Evolutionary conservation across 2,888 invertebrate genomes (phyloP), one percentile per base, ranked within the genome.

Genomic region (Baccha elongata): DNA sequence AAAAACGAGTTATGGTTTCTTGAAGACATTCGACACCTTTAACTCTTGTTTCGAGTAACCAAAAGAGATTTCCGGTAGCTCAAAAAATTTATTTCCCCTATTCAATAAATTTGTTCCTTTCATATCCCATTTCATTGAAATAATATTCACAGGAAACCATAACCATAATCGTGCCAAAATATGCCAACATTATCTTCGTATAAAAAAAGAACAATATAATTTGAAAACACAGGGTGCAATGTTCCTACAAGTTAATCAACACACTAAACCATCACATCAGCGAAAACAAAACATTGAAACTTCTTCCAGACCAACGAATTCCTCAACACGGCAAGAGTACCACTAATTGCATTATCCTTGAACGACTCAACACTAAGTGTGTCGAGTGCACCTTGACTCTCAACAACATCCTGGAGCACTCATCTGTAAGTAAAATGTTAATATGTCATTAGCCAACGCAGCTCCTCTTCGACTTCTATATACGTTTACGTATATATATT

Each of bases 321-420:
- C 53, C 37, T 60, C 65, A 26, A 4, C 53, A 37, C 32, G 19
- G 8, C 15, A 37, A 75, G 64, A 60, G 29, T 23, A 26, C 71
- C 29, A 78, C 76, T 81, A 81, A 83, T 72, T 76, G 35, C 67
- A 76, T 83, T 76, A 72, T 78, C 60, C 69, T 32, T 74, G 44
- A 74, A 76, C 72, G 46, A 35, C 67, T 67, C 67, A 42, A 52
- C 69, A 69, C 32, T 48, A 55, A 71, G 52, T 58, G 72, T 37
- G 42, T 48, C 19, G 44, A 58, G 42, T 71, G 80, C 80, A 76
- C 81, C 76, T 76, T 76, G 67, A 72, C 69, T 64, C 65, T 64
- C 65, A 44, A 67, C 62, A 40, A 58, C 58, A 80, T 80, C 60
- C 81, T 72, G 67, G 62, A 71, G 60, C 72, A 78, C 67, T 72